phyloP scores from a whole-genome alignment of 1,140 invertebrate genomes.

The Brachionus asplanchnoidis region DNA sequence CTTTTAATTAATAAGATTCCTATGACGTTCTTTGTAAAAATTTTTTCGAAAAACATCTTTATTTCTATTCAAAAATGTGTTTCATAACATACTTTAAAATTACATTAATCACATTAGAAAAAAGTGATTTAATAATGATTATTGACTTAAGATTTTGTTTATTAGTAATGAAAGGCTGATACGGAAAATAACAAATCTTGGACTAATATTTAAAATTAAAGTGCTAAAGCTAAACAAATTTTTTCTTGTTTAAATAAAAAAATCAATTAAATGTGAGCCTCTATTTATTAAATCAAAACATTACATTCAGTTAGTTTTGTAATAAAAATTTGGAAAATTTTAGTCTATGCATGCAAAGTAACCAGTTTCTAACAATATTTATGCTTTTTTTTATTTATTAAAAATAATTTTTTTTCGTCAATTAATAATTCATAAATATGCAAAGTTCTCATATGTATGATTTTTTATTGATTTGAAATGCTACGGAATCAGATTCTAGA shows the following conservation, averaged over 20 bases:
- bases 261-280: neutral
- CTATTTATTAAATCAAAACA: neutral
- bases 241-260: neutral
- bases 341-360: neutral
- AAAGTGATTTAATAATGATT: too few species aligned
- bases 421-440: neutral
- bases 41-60: neutral
- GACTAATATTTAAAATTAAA: neutral
- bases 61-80: neutral
- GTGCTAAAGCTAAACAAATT: neutral
- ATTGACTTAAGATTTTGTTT: neutral
- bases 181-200: neutral
- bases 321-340: neutral
- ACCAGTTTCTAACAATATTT: neutral
- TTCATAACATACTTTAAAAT: too few species aligned
- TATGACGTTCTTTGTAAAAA: neutral
- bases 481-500: neutral
- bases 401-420: neutral
- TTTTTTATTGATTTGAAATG: neutral
- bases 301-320: neutral
- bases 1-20: neutral
- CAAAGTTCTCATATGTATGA: neutral
- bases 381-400: neutral
- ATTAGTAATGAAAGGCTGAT: neutral
- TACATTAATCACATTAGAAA: too few species aligned